phyloP scores from a whole-genome alignment of 2,113 vertebrate species.

The Phocoena phocoena region DNA sequence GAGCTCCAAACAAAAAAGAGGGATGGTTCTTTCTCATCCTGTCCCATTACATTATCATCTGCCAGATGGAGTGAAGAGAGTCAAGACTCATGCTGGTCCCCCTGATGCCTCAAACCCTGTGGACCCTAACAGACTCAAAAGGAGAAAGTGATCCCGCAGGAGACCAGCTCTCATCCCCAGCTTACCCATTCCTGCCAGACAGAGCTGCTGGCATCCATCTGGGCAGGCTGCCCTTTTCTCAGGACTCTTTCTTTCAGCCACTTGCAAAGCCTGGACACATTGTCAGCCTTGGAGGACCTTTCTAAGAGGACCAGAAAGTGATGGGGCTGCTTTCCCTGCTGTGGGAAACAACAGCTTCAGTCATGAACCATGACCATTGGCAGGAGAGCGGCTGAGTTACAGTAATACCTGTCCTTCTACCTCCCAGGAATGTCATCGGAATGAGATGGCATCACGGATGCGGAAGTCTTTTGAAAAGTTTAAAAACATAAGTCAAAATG shows the following conservation, averaged over 20 bases:
- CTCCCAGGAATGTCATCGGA: not conserved
- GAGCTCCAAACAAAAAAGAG: not conserved
- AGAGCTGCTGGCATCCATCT: not conserved
- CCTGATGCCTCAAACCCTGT: not conserved
- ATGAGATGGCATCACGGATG: not conserved
- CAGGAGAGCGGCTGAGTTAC: not conserved
- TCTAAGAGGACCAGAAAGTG: not conserved
- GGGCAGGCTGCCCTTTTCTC: not conserved
- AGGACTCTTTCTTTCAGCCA: not conserved
- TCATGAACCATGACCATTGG: not conserved
- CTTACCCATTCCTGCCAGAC: not conserved
- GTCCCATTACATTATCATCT: not conserved
- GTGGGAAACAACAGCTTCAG: not conserved
- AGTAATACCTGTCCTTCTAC: not conserved
- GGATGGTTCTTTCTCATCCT: not conserved
- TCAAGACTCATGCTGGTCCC: not conserved
- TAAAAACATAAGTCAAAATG: slow-evolving; percentile 40
- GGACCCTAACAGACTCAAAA: not conserved
- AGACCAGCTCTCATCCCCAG: too few relatives aligned
- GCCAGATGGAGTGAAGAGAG: not conserved
- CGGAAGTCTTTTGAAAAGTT: slow-evolving; percentile 30
- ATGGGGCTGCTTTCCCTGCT: not conserved
- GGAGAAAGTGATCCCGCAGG: not conserved
- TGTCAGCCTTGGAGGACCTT: not conserved
- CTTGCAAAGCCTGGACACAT: not conserved